Evolutionary conservation across 1,140 invertebrate genomes (phyloP), one percentile per base, ranked within the genome.

Genomic region (Drosophila athabasca): DNA sequence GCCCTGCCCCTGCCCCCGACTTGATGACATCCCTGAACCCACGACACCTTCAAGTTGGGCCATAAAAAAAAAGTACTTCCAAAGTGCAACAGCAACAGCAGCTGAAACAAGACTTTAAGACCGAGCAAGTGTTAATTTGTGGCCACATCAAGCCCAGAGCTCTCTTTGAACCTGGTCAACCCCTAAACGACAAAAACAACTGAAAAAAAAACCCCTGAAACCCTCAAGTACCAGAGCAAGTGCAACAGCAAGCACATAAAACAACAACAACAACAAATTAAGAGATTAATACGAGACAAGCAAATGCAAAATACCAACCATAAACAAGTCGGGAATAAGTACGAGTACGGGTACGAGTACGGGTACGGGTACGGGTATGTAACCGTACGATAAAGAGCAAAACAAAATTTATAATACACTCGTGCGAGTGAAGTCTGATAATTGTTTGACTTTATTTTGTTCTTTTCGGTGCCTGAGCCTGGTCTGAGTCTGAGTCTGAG

Each of bases 241-340:
- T 57, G 48, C 48, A 72, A 60, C 43, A 62, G 50, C 26, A 11
- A 53, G 15, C 6, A 35, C 29, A 29, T 17, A 53, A 35, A 35
- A 11, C 31, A 53, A 44, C 51, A 39, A 41, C 43, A 59, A 61
- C n/a, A n/a, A n/a, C n/a, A 79, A 68, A 83, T 83, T 75, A 70
- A 76, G 65, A 79, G 81, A 84, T 84, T 79, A 76, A 84, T 69
- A 51, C 48, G 58, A 57, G 72, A 79, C 79, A 83, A 78, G 79
- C 62, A 60, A 78, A 74, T 82, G 64, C 74, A 55, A 68, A 77
- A 77, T 73, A 45, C 48, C 46, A 65, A 59, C 68, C 61, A 82
- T 82, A 81, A 81, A 81, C 79, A 76, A 77, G 39, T 62, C 67
- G 31, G 55, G 69, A 60, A 71, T 74, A 68, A 53, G 74, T 67